A percentile compares a stretch with the other conserved stretches of the same genome.
These are phyloP conservation scores for Pseudopodoces humilis DNA, from an alignment of 2,113 vertebrate genomes.

Conservation along the genomic window DNA sequence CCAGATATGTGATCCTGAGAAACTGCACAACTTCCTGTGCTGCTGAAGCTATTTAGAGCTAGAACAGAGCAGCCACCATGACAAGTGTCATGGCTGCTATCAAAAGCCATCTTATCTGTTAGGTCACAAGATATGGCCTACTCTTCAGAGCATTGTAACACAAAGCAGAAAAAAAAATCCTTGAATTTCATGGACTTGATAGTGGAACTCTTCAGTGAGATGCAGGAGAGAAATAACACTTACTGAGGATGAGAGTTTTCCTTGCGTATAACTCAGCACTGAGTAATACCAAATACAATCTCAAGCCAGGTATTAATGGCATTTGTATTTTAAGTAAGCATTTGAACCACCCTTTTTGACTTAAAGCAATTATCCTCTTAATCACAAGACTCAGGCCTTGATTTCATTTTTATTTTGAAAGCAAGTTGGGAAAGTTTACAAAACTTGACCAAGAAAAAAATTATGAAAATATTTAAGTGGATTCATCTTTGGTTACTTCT, in stretches of 20 bases:
- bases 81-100: background rate
- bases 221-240: background rate
- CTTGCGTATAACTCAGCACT: background rate
- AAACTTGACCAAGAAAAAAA: constrained; percentile 76
- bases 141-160: fast-evolving
- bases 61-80: background rate
- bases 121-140: background rate
- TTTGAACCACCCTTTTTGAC: background rate
- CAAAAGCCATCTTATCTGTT: background rate
- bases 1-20: background rate
- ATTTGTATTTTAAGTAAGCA: background rate
- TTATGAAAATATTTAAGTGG: constrained; percentile 78
- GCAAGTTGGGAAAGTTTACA: constrained; percentile 77
- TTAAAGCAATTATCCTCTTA: background rate
- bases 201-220: background rate
- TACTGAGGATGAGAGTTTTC: background rate
- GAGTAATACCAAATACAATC: background rate
- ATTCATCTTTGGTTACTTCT: constrained; percentile 86
- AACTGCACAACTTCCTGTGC: background rate
- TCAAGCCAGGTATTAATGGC: background rate
- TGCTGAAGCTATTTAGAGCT: background rate
- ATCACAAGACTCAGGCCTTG: constrained; percentile 56
- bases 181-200: background rate
- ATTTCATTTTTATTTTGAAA: constrained; percentile 80
- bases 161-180: background rate